Evolutionary conservation across 2,888 invertebrate genomes (phyloP).

Genomic region (Tetragnatha montana): DNA sequence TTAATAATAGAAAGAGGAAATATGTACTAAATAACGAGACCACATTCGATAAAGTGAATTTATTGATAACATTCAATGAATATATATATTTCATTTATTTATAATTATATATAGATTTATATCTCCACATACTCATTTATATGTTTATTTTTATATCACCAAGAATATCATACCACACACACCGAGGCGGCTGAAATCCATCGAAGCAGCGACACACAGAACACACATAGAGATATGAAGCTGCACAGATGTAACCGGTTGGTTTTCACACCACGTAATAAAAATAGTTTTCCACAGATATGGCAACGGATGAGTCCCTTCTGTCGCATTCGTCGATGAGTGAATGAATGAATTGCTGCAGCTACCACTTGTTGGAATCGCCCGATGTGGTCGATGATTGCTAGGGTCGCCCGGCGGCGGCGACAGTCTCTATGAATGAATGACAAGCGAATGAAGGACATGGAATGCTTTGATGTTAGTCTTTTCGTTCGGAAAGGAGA

Average conservation of each 20-base stretch:
- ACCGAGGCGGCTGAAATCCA: constrained; percentile 39
- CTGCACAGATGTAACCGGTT: constrained; percentile 10
- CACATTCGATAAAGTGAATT: constrained; percentile 62
- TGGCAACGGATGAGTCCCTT: constrained; percentile 51
- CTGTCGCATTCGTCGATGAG: too few relatives aligned
- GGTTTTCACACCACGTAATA: constrained; percentile 45
- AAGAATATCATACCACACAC: constrained; percentile 61
- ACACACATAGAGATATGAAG: constrained; percentile 42
- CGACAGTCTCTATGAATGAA: constrained; percentile 2
- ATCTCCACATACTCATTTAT: constrained; percentile 38
- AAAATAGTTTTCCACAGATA: constrained; percentile 65
- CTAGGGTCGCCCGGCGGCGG: neutral
- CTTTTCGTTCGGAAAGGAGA: neutral
- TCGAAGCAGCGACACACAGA: constrained; percentile 39
- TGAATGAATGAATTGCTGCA: constrained; percentile 12
- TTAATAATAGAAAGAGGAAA: neutral
- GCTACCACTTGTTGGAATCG: neutral
- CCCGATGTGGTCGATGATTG: constrained; percentile 21
- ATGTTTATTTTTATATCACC: constrained; percentile 63
- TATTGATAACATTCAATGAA: constrained; percentile 69
- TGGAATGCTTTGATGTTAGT: constrained; percentile 32
- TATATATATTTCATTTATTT: constrained; percentile 57
- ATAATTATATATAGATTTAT: constrained; percentile 54
- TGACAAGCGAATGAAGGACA: constrained; percentile 35
- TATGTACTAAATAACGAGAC: neutral